Evolutionary conservation across 2,888 invertebrate species (phyloP).

Genomic region (Pandemis corylana): DNA sequence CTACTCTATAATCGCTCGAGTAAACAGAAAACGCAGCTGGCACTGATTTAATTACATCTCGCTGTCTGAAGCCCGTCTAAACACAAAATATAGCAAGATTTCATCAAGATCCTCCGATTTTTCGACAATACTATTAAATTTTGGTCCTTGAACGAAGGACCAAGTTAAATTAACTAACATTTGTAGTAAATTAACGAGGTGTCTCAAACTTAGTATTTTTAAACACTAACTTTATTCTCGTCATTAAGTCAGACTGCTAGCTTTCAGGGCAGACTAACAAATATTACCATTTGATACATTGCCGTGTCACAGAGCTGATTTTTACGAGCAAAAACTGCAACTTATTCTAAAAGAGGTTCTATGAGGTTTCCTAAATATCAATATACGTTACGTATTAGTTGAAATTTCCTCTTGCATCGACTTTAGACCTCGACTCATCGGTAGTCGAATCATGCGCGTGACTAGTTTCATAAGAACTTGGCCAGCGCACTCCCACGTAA

Average conservation of each 20-base stretch:
- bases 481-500: not conserved
- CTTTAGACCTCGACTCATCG: not conserved
- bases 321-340: not conserved
- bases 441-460: not conserved
- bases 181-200: not conserved
- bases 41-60: slow-evolving; percentile 32
- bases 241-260: not conserved
- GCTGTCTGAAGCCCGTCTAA: slow-evolving; percentile 5
- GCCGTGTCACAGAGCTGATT: not conserved
- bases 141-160: not conserved
- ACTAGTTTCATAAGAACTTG: not conserved
- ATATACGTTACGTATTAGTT: not conserved
- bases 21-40: slow-evolving; percentile 32
- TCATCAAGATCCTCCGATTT: not conserved
- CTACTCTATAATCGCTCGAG: slow-evolving; percentile 33
- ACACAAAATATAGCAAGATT: not conserved
- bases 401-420: not conserved
- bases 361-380: not conserved
- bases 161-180: not conserved
- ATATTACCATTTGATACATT: not conserved
- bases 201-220: too few species aligned
- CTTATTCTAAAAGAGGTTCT: not conserved
- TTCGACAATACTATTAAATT: not conserved
- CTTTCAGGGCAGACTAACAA: not conserved
- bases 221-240: not conserved